Evolutionary conservation across 2,888 invertebrate species (phyloP).

Genomic region (Andrena dorsata): DNA sequence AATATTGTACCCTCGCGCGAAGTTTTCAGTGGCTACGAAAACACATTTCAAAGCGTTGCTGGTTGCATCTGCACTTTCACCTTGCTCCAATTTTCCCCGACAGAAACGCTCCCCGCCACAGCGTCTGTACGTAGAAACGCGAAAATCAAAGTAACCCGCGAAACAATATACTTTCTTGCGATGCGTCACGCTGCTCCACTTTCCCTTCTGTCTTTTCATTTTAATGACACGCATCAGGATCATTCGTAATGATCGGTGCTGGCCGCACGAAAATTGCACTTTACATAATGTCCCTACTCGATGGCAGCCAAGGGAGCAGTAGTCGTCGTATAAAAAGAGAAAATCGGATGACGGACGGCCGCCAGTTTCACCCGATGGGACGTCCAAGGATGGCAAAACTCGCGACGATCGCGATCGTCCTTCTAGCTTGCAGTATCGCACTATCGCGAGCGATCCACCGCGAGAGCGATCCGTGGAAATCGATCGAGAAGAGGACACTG

Average conservation of each 20-base stretch:
- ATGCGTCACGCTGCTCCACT: constrained; percentile 68
- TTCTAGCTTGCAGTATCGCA: constrained; percentile 47
- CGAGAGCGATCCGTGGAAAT: constrained; percentile 24
- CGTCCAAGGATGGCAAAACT: constrained; percentile 65
- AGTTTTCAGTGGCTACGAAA: neutral
- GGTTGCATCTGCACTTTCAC: constrained; percentile 44
- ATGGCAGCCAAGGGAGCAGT: constrained; percentile 2
- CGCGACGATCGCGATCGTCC: constrained; percentile 59
- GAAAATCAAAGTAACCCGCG: constrained; percentile 63
- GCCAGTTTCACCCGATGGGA: constrained; percentile 66
- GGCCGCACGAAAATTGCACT: constrained; percentile 64
- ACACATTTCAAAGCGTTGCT: neutral
- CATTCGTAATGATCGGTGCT: constrained; percentile 59
- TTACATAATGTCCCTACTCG: constrained; percentile 64
- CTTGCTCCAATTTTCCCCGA: constrained; percentile 27
- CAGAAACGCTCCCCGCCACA: constrained; percentile 19
- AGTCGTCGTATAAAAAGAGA: constrained; percentile 70
- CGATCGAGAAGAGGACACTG: constrained; percentile 27
- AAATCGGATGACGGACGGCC: constrained; percentile 44
- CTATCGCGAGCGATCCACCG: constrained; percentile 38
- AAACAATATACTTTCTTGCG: constrained; percentile 71
- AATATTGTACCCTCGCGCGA: neutral
- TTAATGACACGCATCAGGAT: constrained; percentile 70
- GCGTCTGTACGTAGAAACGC: constrained; percentile 34
- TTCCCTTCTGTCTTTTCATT: constrained; percentile 69